Evolutionary conservation across 2,888 invertebrate genomes (phyloP), one percentile per base, ranked within the genome.

Genomic region (Ophraella communa): DNA sequence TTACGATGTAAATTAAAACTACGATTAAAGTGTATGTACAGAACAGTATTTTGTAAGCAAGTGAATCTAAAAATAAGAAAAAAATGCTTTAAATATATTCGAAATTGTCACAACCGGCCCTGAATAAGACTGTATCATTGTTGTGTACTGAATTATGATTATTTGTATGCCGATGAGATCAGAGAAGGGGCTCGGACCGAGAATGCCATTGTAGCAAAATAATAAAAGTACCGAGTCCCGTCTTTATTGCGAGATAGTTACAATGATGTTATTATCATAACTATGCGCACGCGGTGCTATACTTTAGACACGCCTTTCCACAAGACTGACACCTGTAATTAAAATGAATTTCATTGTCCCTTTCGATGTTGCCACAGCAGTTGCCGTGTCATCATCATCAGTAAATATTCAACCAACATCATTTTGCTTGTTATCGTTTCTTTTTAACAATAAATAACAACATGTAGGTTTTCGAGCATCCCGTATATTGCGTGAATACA

Each of bases 231-330:
- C 33, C 33, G 27, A 56, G 60, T 39, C 55, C 39, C 39, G 54
- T 54, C 63, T 66, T 64, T 66, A 68, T 65, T 61, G 65, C 65
- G 39, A 61, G 65, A 68, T 68, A 64, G 68, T 70, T 66, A 72
- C 73, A 73, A 73, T 72, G 69, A 62, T 62, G 68, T 72, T 71
- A 73, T 73, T 73, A 73, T 67, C 73, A 73, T 73, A 72, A 73
- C 71, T 70, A 70, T 68, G 67, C 69, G 65, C 66, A 58, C 64
- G 62, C 64, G 66, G 69, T 68, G 68, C 68, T 66, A 64, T 67
- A 67, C 69, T 74, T 72, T 71, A 67, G 72, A 67, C 73, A 71
- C 72, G 71, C 72, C 73, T 69, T 64, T 60, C 64, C 59, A 55
- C 54, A 65, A 66, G 71, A 73, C 70, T 72, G 73, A 72, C 71